Evolutionary conservation across 2,113 vertebrate genomes (phyloP).

Genomic region (Cololabis saira): DNA sequence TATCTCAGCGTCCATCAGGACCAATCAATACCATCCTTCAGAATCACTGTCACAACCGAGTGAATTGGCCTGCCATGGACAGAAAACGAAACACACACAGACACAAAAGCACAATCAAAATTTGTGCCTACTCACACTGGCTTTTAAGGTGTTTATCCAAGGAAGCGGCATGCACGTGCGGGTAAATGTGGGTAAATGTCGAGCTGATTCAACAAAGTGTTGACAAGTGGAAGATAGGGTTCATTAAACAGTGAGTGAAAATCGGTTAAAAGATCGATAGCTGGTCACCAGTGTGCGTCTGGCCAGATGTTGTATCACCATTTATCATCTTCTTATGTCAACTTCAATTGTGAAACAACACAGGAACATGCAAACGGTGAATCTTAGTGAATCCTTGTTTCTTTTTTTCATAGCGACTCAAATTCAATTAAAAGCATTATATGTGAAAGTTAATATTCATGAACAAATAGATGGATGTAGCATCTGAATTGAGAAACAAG

Average conservation of each 20-base stretch:
- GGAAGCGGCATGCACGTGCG: constrained; percentile 1
- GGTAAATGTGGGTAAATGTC: constrained; percentile 10
- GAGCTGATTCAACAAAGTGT: constrained; percentile 38
- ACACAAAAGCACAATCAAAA: constrained; percentile 5
- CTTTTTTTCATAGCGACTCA: no score
- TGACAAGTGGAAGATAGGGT: constrained; percentile 3
- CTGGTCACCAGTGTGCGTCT: no score
- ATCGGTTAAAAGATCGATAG: background rate
- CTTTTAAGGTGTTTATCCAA: constrained; percentile 27
- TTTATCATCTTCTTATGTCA: background rate
- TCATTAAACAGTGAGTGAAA: constrained; percentile 1
- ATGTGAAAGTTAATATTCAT: no score
- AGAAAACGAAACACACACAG: constrained; percentile 28
- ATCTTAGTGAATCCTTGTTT: no score
- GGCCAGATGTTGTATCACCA: background rate
- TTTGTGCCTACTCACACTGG: constrained; percentile 5
- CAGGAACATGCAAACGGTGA: no score
- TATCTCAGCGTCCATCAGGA: constrained; percentile 60
- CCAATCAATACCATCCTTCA: constrained; percentile 70
- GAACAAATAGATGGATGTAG: no score
- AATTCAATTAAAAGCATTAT: no score
- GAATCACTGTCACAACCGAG: constrained; percentile 66
- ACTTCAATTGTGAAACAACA: background rate
- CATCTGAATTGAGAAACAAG: no score
- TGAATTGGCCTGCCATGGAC: constrained; percentile 47